These are phyloP conservation scores for Phortica variegata DNA, from an alignment of 1,140 invertebrate species.

Conservation along the genomic window DNA sequence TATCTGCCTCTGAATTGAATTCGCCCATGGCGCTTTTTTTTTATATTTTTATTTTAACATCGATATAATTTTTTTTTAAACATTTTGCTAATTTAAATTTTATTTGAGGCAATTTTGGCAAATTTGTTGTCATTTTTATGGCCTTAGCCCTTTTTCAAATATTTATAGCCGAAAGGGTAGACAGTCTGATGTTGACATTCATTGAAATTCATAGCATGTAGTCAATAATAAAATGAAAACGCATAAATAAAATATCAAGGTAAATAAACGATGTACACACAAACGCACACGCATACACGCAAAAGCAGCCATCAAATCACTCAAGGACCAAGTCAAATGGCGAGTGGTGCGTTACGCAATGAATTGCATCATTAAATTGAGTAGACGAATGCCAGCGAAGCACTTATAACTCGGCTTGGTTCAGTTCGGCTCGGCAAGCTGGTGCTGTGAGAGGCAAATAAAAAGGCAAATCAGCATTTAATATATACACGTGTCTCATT, in stretches of 20 bases:
- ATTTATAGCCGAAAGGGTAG: conserved; percentile 22
- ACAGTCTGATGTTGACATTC: conserved; percentile 35
- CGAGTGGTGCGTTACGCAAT: no score
- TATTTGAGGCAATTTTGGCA: conserved; percentile 52
- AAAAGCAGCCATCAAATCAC: no score
- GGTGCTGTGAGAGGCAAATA: neutral
- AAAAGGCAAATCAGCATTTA: neutral
- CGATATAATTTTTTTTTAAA: no score
- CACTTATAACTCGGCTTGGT: neutral
- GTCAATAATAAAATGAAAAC: conserved; percentile 53
- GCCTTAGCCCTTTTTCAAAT: conserved; percentile 49
- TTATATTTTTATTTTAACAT: no score
- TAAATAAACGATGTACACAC: conserved; percentile 54
- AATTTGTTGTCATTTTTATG: conserved; percentile 53
- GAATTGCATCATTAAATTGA: conserved; percentile 14
- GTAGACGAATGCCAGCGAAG: neutral
- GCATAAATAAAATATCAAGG: conserved; percentile 55
- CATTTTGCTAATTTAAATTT: conserved; percentile 55
- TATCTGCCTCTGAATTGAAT: no score
- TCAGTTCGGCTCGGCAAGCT: neutral
- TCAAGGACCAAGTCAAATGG: no score
- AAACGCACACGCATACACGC: no score
- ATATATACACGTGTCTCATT: neutral
- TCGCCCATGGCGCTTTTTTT: no score
- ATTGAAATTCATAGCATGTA: conserved; percentile 50